Evolutionary conservation across 2,888 invertebrate genomes (phyloP).

Genomic region (Tetragonisca angustula): DNA sequence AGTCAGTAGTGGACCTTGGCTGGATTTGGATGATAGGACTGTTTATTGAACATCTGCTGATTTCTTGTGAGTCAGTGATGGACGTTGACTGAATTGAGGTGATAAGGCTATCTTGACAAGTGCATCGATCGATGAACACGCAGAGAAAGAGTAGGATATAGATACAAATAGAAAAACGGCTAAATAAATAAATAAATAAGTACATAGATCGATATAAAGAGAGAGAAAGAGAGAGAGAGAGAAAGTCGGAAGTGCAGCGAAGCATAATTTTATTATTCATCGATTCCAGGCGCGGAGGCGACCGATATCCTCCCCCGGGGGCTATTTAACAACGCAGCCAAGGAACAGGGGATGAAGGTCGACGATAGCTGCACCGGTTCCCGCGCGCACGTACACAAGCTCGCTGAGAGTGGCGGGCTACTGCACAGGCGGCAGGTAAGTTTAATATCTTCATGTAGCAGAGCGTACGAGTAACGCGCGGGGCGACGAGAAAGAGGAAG

Average conservation of each 20-base stretch:
- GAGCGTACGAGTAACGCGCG: conserved; percentile 57
- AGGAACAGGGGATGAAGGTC: conserved; percentile 33
- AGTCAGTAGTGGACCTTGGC: too few relatives aligned
- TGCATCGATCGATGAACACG: too few relatives aligned
- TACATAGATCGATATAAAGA: too few relatives aligned
- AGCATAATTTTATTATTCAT: conserved; percentile 50
- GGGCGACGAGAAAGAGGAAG: conserved; percentile 54
- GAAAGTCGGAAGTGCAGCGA: not conserved
- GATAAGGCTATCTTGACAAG: too few relatives aligned
- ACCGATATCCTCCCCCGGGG: conserved; percentile 47
- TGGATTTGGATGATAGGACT: too few relatives aligned
- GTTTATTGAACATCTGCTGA: too few relatives aligned
- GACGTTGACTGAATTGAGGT: too few relatives aligned
- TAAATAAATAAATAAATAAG: too few relatives aligned
- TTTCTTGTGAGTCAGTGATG: too few relatives aligned
- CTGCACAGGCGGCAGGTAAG: conserved; percentile 61
- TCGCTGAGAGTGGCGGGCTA: not conserved
- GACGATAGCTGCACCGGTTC: conserved; percentile 19
- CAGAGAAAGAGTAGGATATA: too few relatives aligned
- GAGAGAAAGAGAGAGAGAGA: not conserved
- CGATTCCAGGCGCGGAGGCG: conserved; percentile 48
- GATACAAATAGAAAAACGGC: too few relatives aligned
- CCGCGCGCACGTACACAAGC: conserved; percentile 18
- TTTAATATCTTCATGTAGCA: conserved; percentile 76
- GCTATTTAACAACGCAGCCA: conserved; percentile 47